Conservation (phyloP, 2,797 vertebrate species). For the Mastacembelus armatus region DNA sequence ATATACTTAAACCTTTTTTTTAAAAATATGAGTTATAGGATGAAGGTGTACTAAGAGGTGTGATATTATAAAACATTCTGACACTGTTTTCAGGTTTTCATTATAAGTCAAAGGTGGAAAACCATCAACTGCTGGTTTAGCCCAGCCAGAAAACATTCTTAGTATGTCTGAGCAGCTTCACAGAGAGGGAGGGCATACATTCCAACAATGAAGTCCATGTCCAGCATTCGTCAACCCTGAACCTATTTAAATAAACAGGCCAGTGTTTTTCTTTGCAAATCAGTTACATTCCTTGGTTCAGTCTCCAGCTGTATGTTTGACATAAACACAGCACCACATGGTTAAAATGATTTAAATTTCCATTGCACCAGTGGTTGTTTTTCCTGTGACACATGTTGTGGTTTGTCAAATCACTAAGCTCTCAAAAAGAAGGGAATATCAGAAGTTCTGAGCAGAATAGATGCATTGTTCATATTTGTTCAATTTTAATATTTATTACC, state of each 20-base stretch:
- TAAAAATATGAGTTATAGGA: too few relatives aligned
- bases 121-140: neutral
- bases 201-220: neutral
- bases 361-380: neutral
- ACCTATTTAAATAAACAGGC: neutral
- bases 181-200: neutral
- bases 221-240: neutral
- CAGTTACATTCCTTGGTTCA: too few relatives aligned
- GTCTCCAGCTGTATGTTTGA: neutral
- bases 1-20: too few relatives aligned
- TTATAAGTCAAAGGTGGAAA: too few relatives aligned
- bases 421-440: neutral
- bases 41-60: too few relatives aligned
- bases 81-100: too few relatives aligned
- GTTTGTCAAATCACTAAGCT: slow-evolving; percentile 7
- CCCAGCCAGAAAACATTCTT: neutral
- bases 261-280: neutral
- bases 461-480: neutral
- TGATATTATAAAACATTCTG: too few relatives aligned
- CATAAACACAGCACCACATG: neutral
- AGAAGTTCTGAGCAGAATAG: neutral
- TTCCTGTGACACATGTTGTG: too few relatives aligned
- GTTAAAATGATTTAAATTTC: neutral
- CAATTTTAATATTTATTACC: neutral
- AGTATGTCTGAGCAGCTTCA: neutral